A percentile compares a stretch with the other conserved stretches of the same genome.
Conservation (phyloP, 2,797 vertebrate genomes). For the Rhynchotus rufescens region DNA sequence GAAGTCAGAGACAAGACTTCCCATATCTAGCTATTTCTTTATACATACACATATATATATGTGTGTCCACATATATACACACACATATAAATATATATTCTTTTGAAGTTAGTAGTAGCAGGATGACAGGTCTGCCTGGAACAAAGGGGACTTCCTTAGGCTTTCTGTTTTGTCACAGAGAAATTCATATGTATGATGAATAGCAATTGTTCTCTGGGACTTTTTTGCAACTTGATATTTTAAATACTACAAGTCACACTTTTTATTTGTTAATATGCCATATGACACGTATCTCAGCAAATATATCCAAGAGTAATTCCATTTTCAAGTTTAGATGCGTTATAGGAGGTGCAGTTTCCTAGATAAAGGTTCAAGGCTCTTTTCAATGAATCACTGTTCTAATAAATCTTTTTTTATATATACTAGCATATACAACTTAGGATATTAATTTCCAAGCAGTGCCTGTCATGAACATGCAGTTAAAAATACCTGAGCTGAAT, state of each 20-base stretch:
- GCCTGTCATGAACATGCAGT: constrained; percentile 67
- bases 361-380: constrained; percentile 63
- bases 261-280: neutral
- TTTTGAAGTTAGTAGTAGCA: neutral
- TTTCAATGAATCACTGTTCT: constrained; percentile 24
- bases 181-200: neutral
- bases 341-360: constrained; percentile 41
- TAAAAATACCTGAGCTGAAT: constrained; percentile 51
- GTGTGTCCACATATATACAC: no score
- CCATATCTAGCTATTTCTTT: neutral
- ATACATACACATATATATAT: no score
- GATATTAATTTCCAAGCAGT: constrained; percentile 57
- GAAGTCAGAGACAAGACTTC: neutral
- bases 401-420: constrained; percentile 74
- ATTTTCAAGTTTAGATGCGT: constrained; percentile 10
- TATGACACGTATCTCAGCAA: constrained; percentile 15
- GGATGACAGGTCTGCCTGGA: neutral
- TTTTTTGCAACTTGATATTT: neutral
- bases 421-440: constrained; percentile 41
- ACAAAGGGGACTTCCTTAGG: neutral
- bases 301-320: constrained; percentile 23
- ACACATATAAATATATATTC: no score
- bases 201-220: neutral
- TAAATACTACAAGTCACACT: neutral
- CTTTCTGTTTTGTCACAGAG: neutral